These are phyloP conservation scores for Amitus sp. DNA, from an alignment of 2,888 invertebrate genomes.

Conservation along the genomic window DNA sequence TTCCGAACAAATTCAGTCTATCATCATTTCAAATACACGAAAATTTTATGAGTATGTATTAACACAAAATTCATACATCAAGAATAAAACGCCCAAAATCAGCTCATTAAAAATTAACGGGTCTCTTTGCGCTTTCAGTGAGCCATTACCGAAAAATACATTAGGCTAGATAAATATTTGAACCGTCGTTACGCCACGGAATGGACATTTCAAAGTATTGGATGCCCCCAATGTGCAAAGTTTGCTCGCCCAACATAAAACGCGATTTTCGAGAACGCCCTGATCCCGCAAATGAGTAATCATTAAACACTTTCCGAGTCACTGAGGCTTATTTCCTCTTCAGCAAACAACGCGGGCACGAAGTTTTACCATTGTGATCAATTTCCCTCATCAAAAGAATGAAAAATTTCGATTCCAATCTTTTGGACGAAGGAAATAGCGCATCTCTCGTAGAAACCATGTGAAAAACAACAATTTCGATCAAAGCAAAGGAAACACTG, in stretches of 20 bases:
- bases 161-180: background rate
- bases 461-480: background rate
- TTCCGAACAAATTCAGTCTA: too few relatives aligned
- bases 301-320: background rate
- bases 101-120: too few relatives aligned
- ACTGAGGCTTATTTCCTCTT: background rate
- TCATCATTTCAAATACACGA: too few relatives aligned
- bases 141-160: background rate
- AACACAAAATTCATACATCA: too few relatives aligned
- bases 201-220: background rate
- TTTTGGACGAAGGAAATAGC: too few relatives aligned
- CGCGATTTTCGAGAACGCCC: background rate
- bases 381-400: background rate
- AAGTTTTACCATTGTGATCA: too few relatives aligned
- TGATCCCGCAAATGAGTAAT: background rate
- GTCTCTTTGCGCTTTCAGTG: too few relatives aligned
- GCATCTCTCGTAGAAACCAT: too few relatives aligned
- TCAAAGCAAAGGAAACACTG: background rate
- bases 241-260: background rate
- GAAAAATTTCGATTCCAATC: background rate
- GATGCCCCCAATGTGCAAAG: background rate
- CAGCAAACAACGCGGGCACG: background rate
- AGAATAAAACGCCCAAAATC: too few relatives aligned
- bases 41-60: too few relatives aligned
- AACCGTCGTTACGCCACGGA: background rate